Conservation (phyloP, 2,113 vertebrate genomes). For the human (Homo sapiens) region DNA sequence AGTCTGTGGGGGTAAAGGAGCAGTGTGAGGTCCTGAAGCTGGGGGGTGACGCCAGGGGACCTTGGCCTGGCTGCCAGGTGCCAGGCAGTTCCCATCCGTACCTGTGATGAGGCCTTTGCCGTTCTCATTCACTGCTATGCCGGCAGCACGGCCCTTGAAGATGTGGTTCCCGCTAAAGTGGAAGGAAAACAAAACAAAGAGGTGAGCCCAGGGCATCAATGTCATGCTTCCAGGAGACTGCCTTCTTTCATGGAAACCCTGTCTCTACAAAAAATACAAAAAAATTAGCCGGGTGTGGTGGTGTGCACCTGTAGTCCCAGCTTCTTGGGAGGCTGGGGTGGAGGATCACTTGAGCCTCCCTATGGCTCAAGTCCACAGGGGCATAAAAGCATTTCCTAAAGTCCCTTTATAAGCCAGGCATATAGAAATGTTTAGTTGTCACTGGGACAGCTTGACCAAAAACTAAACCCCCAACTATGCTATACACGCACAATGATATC, state of each 20-base stretch:
- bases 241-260: neutral
- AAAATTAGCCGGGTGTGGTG: no score
- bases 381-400: neutral
- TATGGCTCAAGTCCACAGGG: neutral
- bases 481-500: neutral
- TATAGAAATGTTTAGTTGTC: neutral
- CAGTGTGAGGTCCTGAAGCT: neutral
- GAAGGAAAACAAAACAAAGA: constrained; percentile 43
- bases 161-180: constrained; percentile 92
- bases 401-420: neutral
- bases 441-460: neutral
- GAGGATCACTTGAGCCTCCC: neutral
- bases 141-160: constrained; percentile 94
- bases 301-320: no score
- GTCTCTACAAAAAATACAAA: no score
- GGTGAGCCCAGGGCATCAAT: neutral
- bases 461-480: neutral
- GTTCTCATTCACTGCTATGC: constrained; percentile 94
- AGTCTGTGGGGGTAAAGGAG: neutral
- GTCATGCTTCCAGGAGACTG: neutral
- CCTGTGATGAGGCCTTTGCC: constrained; percentile 94
- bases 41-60: neutral
- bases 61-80: neutral
- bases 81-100: constrained; percentile 54
- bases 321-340: no score